Conservation (phyloP, 2,888 invertebrate species). For the Anoplius nigerrimus region DNA sequence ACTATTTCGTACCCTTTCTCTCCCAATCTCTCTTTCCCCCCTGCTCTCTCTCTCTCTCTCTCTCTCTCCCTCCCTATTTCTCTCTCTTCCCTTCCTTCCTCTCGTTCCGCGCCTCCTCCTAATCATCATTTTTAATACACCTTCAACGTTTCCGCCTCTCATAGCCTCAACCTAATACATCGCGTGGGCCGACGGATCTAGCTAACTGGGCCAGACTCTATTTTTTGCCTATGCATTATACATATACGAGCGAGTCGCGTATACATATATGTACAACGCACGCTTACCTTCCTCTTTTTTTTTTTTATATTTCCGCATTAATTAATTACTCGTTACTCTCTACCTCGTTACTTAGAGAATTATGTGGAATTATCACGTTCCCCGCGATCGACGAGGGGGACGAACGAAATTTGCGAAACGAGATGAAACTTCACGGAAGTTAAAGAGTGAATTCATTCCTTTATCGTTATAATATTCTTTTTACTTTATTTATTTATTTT, state of each 20-base stretch:
- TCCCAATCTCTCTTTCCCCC: slow-evolving; percentile 15
- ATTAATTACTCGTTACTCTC: slow-evolving; percentile 23
- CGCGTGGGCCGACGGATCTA: slow-evolving; percentile 41
- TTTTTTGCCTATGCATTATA: slow-evolving; percentile 8
- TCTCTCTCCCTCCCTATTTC: slow-evolving; percentile 9
- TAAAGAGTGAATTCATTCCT: slow-evolving; percentile 53
- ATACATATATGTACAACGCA: slow-evolving; percentile 27
- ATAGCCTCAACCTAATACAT: not conserved
- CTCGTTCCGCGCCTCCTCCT: slow-evolving; percentile 2
- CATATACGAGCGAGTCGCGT: slow-evolving; percentile 22
- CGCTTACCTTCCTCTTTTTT: too few species aligned
- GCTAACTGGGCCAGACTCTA: slow-evolving; percentile 20
- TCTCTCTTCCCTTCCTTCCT: slow-evolving; percentile 21
- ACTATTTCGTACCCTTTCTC: slow-evolving; percentile 3
- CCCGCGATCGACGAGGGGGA: slow-evolving; percentile 17
- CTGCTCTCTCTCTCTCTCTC: slow-evolving; percentile 25
- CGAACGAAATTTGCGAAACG: slow-evolving; percentile 45
- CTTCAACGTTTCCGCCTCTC: slow-evolving; percentile 1
- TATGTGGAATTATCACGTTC: slow-evolving; percentile 28
- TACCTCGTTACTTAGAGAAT: slow-evolving; percentile 35
- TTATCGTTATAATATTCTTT: slow-evolving; percentile 8
- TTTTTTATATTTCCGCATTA: slow-evolving; percentile 27
- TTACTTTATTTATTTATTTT: slow-evolving; percentile 16
- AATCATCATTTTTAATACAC: slow-evolving; percentile 20
- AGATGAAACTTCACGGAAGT: slow-evolving; percentile 67